Evolutionary conservation across 92 coral and sea anemone genomes (phyloP).

Genomic region (Chrysogorgia sp.): DNA sequence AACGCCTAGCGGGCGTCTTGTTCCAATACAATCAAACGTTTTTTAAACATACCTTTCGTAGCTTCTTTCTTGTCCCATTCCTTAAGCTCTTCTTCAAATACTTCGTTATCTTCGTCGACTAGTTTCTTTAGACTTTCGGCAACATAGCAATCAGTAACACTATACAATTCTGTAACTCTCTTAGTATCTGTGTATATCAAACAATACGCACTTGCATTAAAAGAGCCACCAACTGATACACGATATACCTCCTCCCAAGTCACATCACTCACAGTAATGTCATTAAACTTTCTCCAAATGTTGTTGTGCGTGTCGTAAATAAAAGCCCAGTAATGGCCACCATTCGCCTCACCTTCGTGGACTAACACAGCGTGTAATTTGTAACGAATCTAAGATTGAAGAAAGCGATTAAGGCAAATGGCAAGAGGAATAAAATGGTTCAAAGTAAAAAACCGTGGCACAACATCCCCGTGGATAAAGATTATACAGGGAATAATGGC

Average conservation of each 20-base stretch:
- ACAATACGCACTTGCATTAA: slow-evolving; percentile 91
- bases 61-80: slow-evolving; percentile 89
- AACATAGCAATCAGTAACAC: slow-evolving; percentile 52
- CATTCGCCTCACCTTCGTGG: slow-evolving; percentile 89
- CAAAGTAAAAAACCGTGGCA: too few species aligned
- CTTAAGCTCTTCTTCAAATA: slow-evolving; percentile 74
- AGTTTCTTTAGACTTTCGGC: slow-evolving; percentile 70
- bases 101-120: slow-evolving; percentile 80
- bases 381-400: slow-evolving; percentile 66
- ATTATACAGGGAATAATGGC: too few species aligned
- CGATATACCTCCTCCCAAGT: slow-evolving; percentile 92
- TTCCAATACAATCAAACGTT: background rate
- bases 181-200: slow-evolving; percentile 78
- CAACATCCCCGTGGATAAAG: too few species aligned
- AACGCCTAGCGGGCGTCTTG: too few species aligned
- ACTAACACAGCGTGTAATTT: slow-evolving; percentile 90
- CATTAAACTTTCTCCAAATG: slow-evolving; percentile 85
- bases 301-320: slow-evolving; percentile 72
- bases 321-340: slow-evolving; percentile 97
- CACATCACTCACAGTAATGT: slow-evolving; percentile 89
- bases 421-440: background rate
- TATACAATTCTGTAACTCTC: slow-evolving; percentile 70
- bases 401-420: background rate
- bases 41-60: background rate
- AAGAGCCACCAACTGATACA: slow-evolving; percentile 86